Conservation (phyloP, 2,113 vertebrate species). For the Hiodon alosoides region DNA sequence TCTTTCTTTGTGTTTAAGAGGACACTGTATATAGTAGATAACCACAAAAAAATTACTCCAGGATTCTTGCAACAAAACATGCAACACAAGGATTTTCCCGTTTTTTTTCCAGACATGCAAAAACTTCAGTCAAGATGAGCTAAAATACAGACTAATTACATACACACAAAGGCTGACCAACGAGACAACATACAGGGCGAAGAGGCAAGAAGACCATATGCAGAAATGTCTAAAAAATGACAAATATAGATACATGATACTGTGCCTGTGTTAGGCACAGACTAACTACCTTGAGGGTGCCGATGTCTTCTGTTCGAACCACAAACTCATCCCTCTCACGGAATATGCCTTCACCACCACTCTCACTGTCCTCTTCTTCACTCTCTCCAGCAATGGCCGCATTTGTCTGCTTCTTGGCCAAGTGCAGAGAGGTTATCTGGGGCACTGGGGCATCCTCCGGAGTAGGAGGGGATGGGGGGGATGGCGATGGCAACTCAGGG, state of each 20-base stretch:
- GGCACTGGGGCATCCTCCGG: conserved; percentile 58
- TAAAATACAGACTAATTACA: too few relatives aligned
- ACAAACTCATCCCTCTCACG: conserved; percentile 84
- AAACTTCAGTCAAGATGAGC: too few relatives aligned
- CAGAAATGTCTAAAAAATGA: background rate
- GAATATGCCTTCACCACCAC: conserved; percentile 81
- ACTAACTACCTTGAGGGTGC: conserved; percentile 74
- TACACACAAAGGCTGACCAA: too few relatives aligned
- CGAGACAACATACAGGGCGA: too few relatives aligned
- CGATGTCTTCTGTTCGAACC: conserved; percentile 78
- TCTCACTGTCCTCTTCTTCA: conserved; percentile 79
- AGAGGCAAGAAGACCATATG: background rate
- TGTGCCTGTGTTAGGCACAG: background rate
- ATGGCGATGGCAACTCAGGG: conserved; percentile 30
- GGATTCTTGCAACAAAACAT: too few relatives aligned
- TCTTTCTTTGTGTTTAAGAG: too few relatives aligned
- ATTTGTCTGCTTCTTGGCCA: conserved; percentile 79
- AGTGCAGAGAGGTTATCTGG: conserved; percentile 70
- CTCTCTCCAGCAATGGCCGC: conserved; percentile 80
- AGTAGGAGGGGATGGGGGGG: conserved; percentile 54
- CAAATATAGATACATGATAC: background rate
- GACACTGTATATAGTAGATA: too few relatives aligned
- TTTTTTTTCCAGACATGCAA: too few relatives aligned
- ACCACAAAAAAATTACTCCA: too few relatives aligned
- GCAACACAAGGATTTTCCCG: too few relatives aligned